A percentile compares a stretch with the other conserved stretches of the same genome.
Evolutionary conservation across 2,888 invertebrate genomes (phyloP).

Genomic region (Frankliniella fusca): DNA sequence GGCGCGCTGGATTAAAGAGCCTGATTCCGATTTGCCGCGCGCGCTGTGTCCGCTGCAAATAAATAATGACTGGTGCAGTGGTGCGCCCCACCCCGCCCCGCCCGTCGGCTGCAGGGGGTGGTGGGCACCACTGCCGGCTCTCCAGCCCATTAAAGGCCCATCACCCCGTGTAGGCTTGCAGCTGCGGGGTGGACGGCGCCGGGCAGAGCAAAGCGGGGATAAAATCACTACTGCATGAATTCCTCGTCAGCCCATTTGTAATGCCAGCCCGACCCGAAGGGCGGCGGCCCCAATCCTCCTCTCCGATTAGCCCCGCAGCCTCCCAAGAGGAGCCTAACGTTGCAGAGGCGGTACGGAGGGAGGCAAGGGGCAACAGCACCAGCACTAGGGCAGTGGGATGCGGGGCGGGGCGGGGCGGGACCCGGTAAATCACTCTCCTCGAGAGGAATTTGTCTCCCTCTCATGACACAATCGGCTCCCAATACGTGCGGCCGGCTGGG

Average conservation of each 20-base stretch:
- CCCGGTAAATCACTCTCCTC: not conserved
- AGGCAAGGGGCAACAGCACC: not conserved
- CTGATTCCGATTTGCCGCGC: too few species aligned
- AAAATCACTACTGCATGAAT: not conserved
- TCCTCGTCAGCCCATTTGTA: not conserved
- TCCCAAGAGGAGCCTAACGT: too few species aligned
- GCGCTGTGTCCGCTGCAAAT: too few species aligned
- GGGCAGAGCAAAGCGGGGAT: not conserved
- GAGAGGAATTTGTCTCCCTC: conserved; percentile 1
- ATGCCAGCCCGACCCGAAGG: not conserved
- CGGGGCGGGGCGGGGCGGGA: not conserved
- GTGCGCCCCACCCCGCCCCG: not conserved
- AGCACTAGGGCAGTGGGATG: not conserved
- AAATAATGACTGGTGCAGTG: too few species aligned
- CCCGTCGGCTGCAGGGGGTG: too few species aligned
- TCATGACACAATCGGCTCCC: not conserved
- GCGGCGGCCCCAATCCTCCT: too few species aligned
- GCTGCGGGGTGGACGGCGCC: too few species aligned
- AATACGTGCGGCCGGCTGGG: not conserved
- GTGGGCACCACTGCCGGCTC: not conserved
- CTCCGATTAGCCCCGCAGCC: too few species aligned
- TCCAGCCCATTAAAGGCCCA: not conserved
- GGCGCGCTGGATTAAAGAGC: not conserved
- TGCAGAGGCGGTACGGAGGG: not conserved
- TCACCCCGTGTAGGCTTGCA: not conserved